Conservation (phyloP, 2,888 invertebrate species). For the Dryomyza anilis region DNA sequence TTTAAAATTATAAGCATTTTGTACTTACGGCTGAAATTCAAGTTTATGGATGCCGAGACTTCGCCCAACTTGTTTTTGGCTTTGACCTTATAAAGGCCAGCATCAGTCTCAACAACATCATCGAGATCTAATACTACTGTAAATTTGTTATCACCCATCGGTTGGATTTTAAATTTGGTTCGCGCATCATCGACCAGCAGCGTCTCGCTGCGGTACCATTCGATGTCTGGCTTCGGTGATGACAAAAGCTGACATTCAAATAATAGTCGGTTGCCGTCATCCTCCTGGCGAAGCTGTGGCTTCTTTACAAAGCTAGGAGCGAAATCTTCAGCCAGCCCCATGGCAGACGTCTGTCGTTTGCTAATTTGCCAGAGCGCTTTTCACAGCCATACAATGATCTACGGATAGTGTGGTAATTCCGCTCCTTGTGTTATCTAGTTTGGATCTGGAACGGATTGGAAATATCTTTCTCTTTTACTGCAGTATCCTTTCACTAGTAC, state of each 20-base stretch:
- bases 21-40: conserved; percentile 96
- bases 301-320: conserved; percentile 99
- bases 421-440: too few species aligned
- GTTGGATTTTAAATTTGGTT: conserved; percentile 87
- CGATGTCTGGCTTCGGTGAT: conserved; percentile 86
- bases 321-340: conserved; percentile 77
- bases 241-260: conserved; percentile 92
- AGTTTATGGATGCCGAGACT: conserved; percentile 94
- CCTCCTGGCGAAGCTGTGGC: conserved; percentile 95
- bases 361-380: too few species aligned
- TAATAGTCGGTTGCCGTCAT: conserved; percentile 92
- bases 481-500: too few species aligned
- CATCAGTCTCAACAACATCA: conserved; percentile 94
- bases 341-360: too few species aligned
- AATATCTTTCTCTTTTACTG: too few species aligned
- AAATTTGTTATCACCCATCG: conserved; percentile 83
- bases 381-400: too few species aligned
- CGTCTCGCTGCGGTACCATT: conserved; percentile 90
- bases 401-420: too few species aligned
- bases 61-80: conserved; percentile 97
- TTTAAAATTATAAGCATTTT: too few species aligned
- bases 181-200: conserved; percentile 82
- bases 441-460: too few species aligned
- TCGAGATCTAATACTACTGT: conserved; percentile 91
- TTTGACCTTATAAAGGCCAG: conserved; percentile 95